These are phyloP conservation scores for Andrena flavipes DNA, from an alignment of 2,888 invertebrate genomes.

Conservation along the genomic window DNA sequence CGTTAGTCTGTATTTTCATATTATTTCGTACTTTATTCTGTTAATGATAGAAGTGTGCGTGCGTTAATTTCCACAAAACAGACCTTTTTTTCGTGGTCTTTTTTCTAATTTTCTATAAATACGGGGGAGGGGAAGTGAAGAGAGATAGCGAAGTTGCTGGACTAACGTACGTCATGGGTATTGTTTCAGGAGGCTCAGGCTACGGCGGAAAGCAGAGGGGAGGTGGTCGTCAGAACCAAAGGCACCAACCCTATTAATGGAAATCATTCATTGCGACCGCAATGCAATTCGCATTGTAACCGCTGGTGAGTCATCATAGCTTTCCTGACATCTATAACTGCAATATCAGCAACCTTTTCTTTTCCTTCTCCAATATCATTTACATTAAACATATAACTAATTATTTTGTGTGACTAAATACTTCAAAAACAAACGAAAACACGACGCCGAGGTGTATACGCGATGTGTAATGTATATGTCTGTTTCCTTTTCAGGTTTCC, in stretches of 20 bases:
- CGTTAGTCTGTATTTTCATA: conserved; percentile 57
- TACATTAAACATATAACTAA: conserved; percentile 20
- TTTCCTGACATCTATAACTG: conserved; percentile 62
- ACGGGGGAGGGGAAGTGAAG: conserved; percentile 58
- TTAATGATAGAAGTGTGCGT: conserved; percentile 76
- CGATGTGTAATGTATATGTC: conserved; percentile 38
- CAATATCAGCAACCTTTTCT: conserved; percentile 37
- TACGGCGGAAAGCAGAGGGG: conserved; percentile 95
- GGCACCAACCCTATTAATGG: conserved; percentile 94
- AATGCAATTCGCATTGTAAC: conserved; percentile 83
- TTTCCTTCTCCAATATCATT: conserved; percentile 57
- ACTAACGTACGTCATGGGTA: conserved; percentile 81
- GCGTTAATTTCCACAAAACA: conserved; percentile 70
- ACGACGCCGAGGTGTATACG: not conserved
- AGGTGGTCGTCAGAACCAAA: conserved; percentile 89
- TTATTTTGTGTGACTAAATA: conserved; percentile 15
- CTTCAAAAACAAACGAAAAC: not conserved
- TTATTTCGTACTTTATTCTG: conserved; percentile 62
- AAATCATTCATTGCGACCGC: conserved; percentile 82
- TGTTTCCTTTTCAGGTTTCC: conserved; percentile 80
- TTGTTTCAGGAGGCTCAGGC: conserved; percentile 86
- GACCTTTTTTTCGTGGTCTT: conserved; percentile 46
- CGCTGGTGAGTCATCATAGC: conserved; percentile 82
- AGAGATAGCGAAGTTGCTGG: conserved; percentile 67
- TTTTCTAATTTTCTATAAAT: conserved; percentile 56